Conservation (phyloP, 2,888 invertebrate genomes). For the Baronia brevicornis region DNA sequence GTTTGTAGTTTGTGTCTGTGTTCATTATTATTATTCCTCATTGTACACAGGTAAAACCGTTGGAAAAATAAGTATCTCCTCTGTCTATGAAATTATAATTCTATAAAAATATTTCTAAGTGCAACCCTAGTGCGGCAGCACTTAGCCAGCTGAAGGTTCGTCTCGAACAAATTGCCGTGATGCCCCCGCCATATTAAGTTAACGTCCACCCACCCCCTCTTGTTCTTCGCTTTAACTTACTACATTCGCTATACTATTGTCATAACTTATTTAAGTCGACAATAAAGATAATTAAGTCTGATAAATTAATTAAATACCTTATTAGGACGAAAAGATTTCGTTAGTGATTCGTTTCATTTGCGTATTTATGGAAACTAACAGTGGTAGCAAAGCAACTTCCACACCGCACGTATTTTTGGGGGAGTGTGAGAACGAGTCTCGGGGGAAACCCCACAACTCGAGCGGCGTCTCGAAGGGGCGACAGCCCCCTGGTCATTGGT, state of each 20-base stretch:
- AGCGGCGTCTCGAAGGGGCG: too few species aligned
- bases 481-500: too few species aligned
- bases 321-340: slow-evolving; percentile 17
- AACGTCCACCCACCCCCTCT: slow-evolving; percentile 43
- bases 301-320: slow-evolving; percentile 26
- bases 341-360: not conserved
- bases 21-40: too few species aligned
- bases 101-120: slow-evolving; percentile 16
- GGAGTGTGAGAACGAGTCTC: too few species aligned
- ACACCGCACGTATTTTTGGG: too few species aligned
- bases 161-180: slow-evolving; percentile 72
- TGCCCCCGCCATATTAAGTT: slow-evolving; percentile 70
- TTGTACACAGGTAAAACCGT: too few species aligned
- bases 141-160: slow-evolving; percentile 57
- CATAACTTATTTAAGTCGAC: slow-evolving; percentile 45
- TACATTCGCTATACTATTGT: slow-evolving; percentile 43
- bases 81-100: too few species aligned
- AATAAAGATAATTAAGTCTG: slow-evolving; percentile 30
- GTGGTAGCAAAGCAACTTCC: too few species aligned
- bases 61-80: too few species aligned
- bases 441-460: too few species aligned
- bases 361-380: not conserved
- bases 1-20: too few species aligned
- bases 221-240: slow-evolving; percentile 32
- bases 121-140: slow-evolving; percentile 50